Conservation (phyloP, 2,797 vertebrate species). For the Emydoidea blandingii region DNA sequence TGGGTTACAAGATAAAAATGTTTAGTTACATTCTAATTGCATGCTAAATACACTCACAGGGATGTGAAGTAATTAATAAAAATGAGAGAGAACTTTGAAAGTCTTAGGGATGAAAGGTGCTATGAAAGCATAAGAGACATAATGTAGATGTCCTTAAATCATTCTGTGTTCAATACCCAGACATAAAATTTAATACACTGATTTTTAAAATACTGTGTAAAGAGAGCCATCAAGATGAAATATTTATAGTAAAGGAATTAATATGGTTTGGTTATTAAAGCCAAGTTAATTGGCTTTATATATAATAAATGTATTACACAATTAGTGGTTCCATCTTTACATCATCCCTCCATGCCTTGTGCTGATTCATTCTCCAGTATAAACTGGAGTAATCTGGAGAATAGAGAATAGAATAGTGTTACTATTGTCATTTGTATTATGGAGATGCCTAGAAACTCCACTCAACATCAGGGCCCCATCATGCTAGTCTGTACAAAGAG, state of each 20-base stretch:
- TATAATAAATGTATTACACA: too few species aligned
- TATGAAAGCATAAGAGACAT: not conserved
- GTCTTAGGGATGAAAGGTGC: not conserved
- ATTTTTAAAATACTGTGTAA: not conserved
- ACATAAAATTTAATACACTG: not conserved
- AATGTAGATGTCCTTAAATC: not conserved
- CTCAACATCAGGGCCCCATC: too few species aligned
- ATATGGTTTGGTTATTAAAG: not conserved
- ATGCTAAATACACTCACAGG: not conserved
- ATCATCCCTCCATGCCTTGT: not conserved
- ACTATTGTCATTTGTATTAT: not conserved
- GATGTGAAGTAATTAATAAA: not conserved
- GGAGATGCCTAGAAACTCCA: not conserved
- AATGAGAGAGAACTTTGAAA: not conserved
- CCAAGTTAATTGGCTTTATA: too few species aligned
- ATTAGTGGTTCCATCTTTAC: too few species aligned
- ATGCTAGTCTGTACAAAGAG: too few species aligned
- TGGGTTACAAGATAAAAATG: not conserved
- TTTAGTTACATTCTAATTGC: not conserved
- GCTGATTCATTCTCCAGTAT: not conserved
- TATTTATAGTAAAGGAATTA: not conserved
- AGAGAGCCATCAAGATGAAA: not conserved
- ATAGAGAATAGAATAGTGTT: not conserved
- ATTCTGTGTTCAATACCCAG: not conserved
- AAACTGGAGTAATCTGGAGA: not conserved